Base-by-base conservation (phyloP, 2,888 invertebrate species). In the Tenodera sinensis region DNA sequence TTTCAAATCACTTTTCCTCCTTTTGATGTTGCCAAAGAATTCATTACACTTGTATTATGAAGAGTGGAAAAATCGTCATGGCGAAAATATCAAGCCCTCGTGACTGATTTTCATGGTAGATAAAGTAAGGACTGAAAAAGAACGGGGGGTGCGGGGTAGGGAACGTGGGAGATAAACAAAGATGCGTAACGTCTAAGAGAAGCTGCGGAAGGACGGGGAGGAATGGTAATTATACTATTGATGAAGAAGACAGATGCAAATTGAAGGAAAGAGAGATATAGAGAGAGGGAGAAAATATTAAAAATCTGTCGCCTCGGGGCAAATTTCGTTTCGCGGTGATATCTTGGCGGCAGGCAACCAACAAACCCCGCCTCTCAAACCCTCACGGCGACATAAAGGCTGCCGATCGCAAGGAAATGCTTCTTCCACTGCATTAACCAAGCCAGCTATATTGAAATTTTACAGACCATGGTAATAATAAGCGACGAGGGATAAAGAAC, bases 21-120 rank as follows among this genome's bases (percentile, higher is more conserved):
- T 85, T 89, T 89, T 89, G 89, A 89, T 89, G 86, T 89, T 85
- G 54, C 86, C 89, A 86, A 89, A 89, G 89, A 89, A 89, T 89
- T 89, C 89, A 89, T 89, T 89, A 89, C 82, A 85, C 85, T 86
- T 89, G 86, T 83, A 85, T 89, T 89, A 86, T 85, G 86, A 89
- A 83, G 85, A 89, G 85, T 83, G 86, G 85, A 83, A 89, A 87
- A 87, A 87, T 82, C 87, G 87, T 87, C 81, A 82, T 87, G 42
- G 87, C 83, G 82, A 87, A 71, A 86, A 87, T 30, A 82, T 30
- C 82, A 87, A 82, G 47, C 82, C 86, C 85, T 71, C 82, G 83
- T 83, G n/a, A 87, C 81, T 87, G 81, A 87, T 87, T 87, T 34
- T 87, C 86, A 83, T 83, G 87, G 82, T 83, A 83, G 82, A 87